These are phyloP conservation scores for Teleopsis dalmanni DNA, from an alignment of 1,140 invertebrate genomes.

Conservation along the genomic window DNA sequence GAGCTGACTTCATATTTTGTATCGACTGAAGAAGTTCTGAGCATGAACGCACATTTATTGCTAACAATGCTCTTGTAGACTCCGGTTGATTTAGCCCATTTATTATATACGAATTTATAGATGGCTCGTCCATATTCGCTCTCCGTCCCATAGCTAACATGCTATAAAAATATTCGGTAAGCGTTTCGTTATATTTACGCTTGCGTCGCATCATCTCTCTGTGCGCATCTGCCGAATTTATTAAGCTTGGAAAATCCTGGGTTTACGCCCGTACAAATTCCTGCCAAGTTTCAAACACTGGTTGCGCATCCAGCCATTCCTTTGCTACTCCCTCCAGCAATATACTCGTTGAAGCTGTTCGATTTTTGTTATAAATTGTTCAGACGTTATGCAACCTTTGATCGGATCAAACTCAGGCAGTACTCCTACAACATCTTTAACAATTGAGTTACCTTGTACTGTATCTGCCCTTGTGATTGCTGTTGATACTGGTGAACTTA, in stretches of 20 bases:
- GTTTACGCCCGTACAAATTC: not conserved
- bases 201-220: not conserved
- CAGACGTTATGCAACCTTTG: too few species aligned
- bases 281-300: not conserved
- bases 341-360: too few species aligned
- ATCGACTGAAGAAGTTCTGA: not conserved
- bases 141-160: not conserved
- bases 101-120: not conserved
- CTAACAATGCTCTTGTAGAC: not conserved
- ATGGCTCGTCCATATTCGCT: not conserved
- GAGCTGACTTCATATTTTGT: not conserved
- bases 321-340: not conserved
- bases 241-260: not conserved
- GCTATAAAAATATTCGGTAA: not conserved
- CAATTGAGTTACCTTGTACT: too few species aligned
- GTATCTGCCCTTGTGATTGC: too few species aligned
- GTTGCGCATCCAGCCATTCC: constrained; percentile 1
- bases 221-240: not conserved
- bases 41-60: not conserved
- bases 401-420: too few species aligned
- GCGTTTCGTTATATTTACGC: not conserved
- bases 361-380: too few species aligned
- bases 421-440: too few species aligned
- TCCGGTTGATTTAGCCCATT: not conserved
- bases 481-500: too few species aligned